phyloP scores from a whole-genome alignment of 2,888 invertebrate species.

The Calephelis perditalis region DNA sequence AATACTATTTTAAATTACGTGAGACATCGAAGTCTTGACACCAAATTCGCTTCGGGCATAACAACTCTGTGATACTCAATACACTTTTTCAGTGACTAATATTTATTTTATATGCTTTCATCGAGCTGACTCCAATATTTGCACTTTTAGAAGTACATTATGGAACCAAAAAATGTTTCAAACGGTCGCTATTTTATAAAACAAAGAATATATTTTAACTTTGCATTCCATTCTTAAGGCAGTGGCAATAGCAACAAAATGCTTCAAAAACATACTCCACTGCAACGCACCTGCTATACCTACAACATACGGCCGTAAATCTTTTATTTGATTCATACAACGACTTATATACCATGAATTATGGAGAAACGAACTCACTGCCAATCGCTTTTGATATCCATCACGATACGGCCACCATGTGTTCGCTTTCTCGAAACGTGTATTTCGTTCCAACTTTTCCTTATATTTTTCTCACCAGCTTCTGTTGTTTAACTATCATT shows the following conservation, averaged over 20 bases:
- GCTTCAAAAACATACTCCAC: not conserved
- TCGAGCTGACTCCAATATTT: no score
- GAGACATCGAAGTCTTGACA: no score
- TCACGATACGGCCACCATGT: conserved; percentile 2
- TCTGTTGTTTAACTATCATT: not conserved
- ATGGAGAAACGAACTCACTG: conserved; percentile 1
- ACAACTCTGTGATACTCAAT: no score
- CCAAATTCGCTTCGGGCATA: no score
- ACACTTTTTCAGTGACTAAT: no score
- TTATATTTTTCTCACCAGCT: not conserved
- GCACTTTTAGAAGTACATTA: no score
- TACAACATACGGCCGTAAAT: conserved; percentile 1
- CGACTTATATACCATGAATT: conserved; percentile 6
- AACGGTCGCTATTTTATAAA: no score
- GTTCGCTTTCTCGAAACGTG: conserved; percentile 7
- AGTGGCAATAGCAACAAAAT: not conserved
- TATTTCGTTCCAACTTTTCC: not conserved
- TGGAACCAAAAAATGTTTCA: no score
- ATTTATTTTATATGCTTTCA: no score
- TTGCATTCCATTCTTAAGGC: not conserved
- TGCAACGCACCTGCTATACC: not conserved
- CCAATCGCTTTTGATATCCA: conserved; percentile 9
- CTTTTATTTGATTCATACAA: conserved; percentile 11
- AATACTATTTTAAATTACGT: no score
- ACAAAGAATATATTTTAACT: no score